Conservation (phyloP, 1,140 invertebrate species). For the Conopomorpha cramerella region DNA sequence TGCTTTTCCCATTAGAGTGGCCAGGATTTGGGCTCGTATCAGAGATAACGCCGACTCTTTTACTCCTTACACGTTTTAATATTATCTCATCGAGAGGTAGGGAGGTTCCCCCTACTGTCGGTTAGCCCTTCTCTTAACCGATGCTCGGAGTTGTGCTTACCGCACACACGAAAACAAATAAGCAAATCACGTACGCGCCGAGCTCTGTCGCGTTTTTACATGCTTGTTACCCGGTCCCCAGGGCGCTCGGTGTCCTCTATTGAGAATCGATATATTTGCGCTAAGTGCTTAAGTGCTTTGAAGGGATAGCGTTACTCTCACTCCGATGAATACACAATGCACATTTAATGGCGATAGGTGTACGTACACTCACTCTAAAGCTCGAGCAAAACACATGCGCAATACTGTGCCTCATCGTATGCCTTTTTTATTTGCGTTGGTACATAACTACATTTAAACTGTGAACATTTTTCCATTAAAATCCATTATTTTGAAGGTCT, state of each 20-base stretch:
- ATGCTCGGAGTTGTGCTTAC: conserved; percentile 14
- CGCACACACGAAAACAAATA: conserved; percentile 33
- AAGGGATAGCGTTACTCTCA: conserved; percentile 43
- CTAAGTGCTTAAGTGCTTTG: conserved; percentile 55
- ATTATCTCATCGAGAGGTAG: conserved; percentile 27
- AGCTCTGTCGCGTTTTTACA: conserved; percentile 42
- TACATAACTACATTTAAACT: too few relatives aligned
- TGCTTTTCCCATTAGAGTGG: conserved; percentile 59
- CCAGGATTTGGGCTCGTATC: conserved; percentile 49
- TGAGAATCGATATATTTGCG: conserved; percentile 52
- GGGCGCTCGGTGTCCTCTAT: conserved; percentile 29
- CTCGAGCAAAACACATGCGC: too few relatives aligned
- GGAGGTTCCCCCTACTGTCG: conserved; percentile 17
- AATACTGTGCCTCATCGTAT: too few relatives aligned
- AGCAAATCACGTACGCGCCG: conserved; percentile 33
- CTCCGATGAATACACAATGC: conserved; percentile 49
- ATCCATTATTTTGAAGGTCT: too few relatives aligned
- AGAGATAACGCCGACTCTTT: conserved; percentile 51
- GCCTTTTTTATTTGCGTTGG: too few relatives aligned
- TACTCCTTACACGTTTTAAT: conserved; percentile 57
- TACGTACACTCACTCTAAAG: too few relatives aligned
- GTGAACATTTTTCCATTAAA: too few relatives aligned
- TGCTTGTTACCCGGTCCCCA: conserved; percentile 36
- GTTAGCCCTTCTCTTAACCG: conserved; percentile 46
- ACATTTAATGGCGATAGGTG: too few relatives aligned